Evolutionary conservation across 1,140 invertebrate species (phyloP), one percentile per base, ranked within the genome.

Genomic region (Streblospio benedicti): DNA sequence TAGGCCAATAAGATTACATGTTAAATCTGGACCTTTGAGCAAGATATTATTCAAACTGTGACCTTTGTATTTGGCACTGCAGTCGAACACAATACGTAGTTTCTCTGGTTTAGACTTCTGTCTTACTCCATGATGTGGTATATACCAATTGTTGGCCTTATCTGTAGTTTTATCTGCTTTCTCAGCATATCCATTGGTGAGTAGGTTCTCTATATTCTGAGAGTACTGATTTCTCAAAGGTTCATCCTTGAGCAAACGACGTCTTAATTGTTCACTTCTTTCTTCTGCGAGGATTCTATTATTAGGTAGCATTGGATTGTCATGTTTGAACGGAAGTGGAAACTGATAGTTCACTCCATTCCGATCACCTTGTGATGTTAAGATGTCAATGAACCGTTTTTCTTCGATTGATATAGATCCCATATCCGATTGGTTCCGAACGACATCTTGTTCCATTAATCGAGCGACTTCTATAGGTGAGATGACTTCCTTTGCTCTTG

Each of bases 41-140:
- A 38, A n/a, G 9, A 38, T 9, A 38, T 9, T 9, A 38, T 9
- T 38, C n/a, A 38, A 9, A 9, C 9, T 9, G 9, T 38, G 9
- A 9, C 35, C 35, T 38, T 38, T 9, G n/a, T n/a, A 38, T 38
- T 38, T 9, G 35, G 35, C 35, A 38, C 35, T 32, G 44, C 54
- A 62, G 31, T 67, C 65, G 45, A 63, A 67, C 23, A 67, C 65
- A 9, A 65, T 30, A 4, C 63, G 30, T 50, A 65, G 30, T 43
- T 60, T 61, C 0, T 44, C 51, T 0, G 61, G 64, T 50, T 67
- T 14, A 51, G 54, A 2, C n/a, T 9, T 38, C 9, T 38, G 35
- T 9, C n/a, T 9, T 9, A 38, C 35, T 38, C 9, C 35, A 38
- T 38, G 35, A n/a, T 38, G 35, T 38, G 35, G 35, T 38, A 38